A percentile compares a stretch with the other conserved stretches of the same genome.
Evolutionary conservation across 2,113 vertebrate species (phyloP).

Genomic region (Cygnus atratus): DNA sequence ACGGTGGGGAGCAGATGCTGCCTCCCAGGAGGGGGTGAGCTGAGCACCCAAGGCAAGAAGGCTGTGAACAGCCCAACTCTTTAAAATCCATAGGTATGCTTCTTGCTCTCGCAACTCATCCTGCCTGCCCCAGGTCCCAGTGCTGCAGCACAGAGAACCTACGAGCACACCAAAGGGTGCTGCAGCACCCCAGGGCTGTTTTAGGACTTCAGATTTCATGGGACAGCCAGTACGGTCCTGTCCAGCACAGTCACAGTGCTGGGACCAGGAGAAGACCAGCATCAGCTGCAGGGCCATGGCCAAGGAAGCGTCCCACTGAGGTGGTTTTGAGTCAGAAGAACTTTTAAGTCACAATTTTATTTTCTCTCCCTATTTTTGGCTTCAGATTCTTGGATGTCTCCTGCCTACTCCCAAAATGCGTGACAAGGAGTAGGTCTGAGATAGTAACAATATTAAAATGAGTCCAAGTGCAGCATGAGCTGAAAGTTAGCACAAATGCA

Average conservation of each 20-base stretch:
- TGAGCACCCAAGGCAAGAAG: fast-evolving
- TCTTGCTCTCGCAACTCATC: not conserved
- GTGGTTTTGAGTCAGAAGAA: not conserved
- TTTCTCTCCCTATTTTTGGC: slow-evolving; percentile 44
- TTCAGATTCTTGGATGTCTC: slow-evolving; percentile 38
- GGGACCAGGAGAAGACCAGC: fast-evolving
- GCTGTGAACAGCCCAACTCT: not conserved
- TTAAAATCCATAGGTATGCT: fast-evolving
- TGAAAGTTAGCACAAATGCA: not conserved
- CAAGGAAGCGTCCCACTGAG: no score
- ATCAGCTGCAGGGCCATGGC: fast-evolving
- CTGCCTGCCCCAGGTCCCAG: fast-evolving
- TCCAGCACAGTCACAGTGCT: not conserved
- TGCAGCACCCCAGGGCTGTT: not conserved
- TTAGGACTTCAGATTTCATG: not conserved
- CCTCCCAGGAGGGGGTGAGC: not conserved
- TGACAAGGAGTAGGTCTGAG: slow-evolving; percentile 62
- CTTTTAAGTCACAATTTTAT: not conserved
- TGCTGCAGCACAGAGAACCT: fast-evolving
- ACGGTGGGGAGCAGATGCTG: fast-evolving
- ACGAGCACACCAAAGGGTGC: fast-evolving
- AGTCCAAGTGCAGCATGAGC: slow-evolving; percentile 28
- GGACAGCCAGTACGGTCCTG: not conserved
- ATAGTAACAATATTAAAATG: slow-evolving; percentile 63
- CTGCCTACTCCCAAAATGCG: slow-evolving; percentile 30